These are phyloP conservation scores for Boloria selene DNA, from an alignment of 2,888 invertebrate species.

Conservation along the genomic window DNA sequence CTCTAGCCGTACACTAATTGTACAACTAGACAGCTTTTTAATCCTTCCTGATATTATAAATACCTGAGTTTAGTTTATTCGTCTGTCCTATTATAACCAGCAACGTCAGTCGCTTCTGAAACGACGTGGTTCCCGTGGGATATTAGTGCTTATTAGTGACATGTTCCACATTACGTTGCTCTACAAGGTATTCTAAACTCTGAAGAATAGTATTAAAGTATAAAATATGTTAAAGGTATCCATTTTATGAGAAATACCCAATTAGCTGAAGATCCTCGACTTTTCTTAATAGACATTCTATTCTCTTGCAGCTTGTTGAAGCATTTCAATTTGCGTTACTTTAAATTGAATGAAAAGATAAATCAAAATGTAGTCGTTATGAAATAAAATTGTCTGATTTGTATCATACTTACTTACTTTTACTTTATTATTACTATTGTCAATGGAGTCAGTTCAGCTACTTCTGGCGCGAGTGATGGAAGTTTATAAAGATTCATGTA, in stretches of 20 bases:
- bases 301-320: neutral
- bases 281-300: conserved; percentile 36
- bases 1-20: too few relatives aligned
- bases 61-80: too few relatives aligned
- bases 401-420: neutral
- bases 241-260: conserved; percentile 49
- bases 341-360: conserved; percentile 24
- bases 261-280: conserved; percentile 61
- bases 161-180: too few relatives aligned
- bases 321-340: conserved; percentile 1
- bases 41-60: too few relatives aligned
- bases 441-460: neutral
- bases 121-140: too few relatives aligned
- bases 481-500: too few relatives aligned
- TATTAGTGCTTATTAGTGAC: too few relatives aligned
- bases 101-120: too few relatives aligned
- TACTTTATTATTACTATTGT: too few relatives aligned
- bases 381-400: neutral
- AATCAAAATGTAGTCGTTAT: conserved; percentile 6
- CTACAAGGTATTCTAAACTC: conserved; percentile 36
- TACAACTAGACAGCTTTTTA: too few relatives aligned
- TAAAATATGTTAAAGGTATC: conserved; percentile 30
- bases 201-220: neutral
- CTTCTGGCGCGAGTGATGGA: neutral
- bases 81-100: too few relatives aligned